Base-by-base conservation (phyloP, 1,140 invertebrate genomes). In the Pogonomyrmex californicus region DNA sequence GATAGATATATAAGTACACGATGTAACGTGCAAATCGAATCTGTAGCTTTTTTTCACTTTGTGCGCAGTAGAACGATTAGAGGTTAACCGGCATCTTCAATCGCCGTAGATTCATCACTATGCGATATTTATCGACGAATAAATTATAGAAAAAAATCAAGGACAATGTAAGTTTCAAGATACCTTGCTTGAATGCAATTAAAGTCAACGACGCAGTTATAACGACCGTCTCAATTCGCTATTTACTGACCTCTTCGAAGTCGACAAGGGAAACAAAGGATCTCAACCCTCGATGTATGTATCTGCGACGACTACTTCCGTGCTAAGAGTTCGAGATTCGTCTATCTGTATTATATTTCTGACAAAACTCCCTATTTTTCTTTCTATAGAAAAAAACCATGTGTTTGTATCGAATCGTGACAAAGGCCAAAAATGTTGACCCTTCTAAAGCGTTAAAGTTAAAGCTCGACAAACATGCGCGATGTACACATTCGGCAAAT, bases 41-140 rank as follows among this genome's bases (percentile, higher is more conserved):
- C 9, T 44, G 23, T 23, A 23, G 23, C 23, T 1, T 63, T 14
- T 66, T 66, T 41, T 66, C 38, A 9, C 17, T 47, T 41, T 10
- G 1, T 9, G 2, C 4, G 12, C 49, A 75, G 10, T 14, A 4
- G 38, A 12, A 58, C 38, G 14, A 62, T 62, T 76, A 3, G 14
- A 76, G 73, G 73, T 76, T 76, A 76, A 76, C 38, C 73, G 23
- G 36, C 51, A 44, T 7, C 3, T 60, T 73, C 3, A 23, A 7
- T 38, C 10, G 51, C n/a, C 4, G 4, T n/a, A 4, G 10, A 56
- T 71, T 71, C 51, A 30, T 14, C 3, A 17, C 12, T 14, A 6
- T 1, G 14, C 9, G 30, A 54, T 51, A 14, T 33, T 7, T 10
- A n/a, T 66, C 33, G 6, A 2, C 4, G 10, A 23, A 23, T 23